These are phyloP conservation scores for Cyphomyrus plagiostoma DNA, from an alignment of 2,113 vertebrate species.

Conservation along the genomic window DNA sequence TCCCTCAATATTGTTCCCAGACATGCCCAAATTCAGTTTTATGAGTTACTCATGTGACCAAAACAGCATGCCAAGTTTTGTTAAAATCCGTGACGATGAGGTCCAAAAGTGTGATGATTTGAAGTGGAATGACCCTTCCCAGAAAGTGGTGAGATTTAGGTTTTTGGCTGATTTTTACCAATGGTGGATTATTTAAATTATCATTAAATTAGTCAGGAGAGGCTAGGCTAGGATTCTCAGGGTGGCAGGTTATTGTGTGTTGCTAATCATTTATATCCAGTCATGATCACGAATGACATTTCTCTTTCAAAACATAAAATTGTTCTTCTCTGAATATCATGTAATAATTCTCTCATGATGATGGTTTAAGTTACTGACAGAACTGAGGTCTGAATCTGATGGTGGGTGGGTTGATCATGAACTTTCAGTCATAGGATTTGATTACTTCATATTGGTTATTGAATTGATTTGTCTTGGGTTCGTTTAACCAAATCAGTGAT, in stretches of 20 bases:
- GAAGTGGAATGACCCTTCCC: too few relatives aligned
- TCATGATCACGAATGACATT: not conserved
- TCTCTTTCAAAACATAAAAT: not conserved
- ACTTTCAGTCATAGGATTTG: not conserved
- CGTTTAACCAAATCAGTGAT: not conserved
- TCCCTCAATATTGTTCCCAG: too few relatives aligned
- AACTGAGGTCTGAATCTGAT: not conserved
- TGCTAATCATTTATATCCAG: not conserved
- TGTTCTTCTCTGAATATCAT: not conserved
- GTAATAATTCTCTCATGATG: not conserved
- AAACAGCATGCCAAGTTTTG: too few relatives aligned
- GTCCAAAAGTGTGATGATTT: too few relatives aligned
- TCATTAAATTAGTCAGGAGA: not conserved
- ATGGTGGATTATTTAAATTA: not conserved
- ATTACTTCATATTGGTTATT: not conserved
- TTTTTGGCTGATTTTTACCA: not conserved
- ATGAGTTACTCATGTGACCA: too few relatives aligned
- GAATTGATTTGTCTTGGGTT: not conserved
- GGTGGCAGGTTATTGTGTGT: not conserved
- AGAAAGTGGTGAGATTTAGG: not conserved
- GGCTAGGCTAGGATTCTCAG: not conserved
- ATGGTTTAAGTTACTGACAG: not conserved
- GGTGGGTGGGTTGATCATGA: not conserved
- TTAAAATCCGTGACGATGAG: too few relatives aligned
- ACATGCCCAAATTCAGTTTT: too few relatives aligned